Percentiles rank a stretch among this genome's conserved stretches.
Evolutionary conservation across 2,113 vertebrate species (phyloP).

Genomic region (Forbesichthys agassizii): DNA sequence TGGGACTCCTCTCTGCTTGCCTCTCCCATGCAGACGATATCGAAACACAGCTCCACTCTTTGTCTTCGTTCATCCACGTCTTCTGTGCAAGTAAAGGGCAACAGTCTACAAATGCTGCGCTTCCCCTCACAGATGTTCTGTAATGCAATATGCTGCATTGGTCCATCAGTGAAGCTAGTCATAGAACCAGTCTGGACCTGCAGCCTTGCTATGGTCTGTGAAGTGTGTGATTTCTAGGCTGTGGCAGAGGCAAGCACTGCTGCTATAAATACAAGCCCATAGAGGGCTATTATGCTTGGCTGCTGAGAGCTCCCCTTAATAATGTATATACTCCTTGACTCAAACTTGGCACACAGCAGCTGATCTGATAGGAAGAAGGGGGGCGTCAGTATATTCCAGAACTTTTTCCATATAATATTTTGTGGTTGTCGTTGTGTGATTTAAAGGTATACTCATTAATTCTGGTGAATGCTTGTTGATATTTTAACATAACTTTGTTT

Average conservation of each 20-base stretch:
- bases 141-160: background rate
- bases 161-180: background rate
- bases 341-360: conserved; percentile 41
- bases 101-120: background rate
- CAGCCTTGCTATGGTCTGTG: conserved; percentile 23
- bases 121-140: conserved; percentile 1
- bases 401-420: conserved; percentile 5
- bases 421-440: background rate
- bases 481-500: too few relatives aligned
- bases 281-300: conserved; percentile 40
- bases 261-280: conserved; percentile 75
- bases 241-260: conserved; percentile 53
- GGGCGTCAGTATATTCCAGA: background rate
- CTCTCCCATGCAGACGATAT: too few relatives aligned
- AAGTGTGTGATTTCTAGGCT: conserved; percentile 46
- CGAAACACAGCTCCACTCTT: background rate
- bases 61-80: conserved; percentile 29
- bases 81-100: conserved; percentile 27
- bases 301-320: conserved; percentile 75
- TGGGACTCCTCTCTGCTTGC: too few relatives aligned
- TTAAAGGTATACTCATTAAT: too few relatives aligned
- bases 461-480: too few relatives aligned
- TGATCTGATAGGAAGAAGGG: background rate
- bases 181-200: background rate
- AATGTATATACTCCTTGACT: conserved; percentile 67